These are phyloP conservation scores for Sclerurus mexicanus DNA, from an alignment of 2,113 vertebrate genomes.

Conservation along the genomic window DNA sequence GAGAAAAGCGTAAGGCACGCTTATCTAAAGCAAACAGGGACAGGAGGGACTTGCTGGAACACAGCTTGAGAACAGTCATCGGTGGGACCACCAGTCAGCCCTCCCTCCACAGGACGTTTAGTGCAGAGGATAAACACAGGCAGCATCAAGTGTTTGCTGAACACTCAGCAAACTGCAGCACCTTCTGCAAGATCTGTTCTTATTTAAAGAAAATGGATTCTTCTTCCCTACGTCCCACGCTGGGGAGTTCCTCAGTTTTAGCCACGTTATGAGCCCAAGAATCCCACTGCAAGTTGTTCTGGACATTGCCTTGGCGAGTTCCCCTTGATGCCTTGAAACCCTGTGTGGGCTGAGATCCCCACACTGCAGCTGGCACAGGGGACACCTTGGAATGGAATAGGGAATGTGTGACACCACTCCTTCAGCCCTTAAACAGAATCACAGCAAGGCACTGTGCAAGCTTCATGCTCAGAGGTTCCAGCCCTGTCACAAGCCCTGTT, in stretches of 20 bases:
- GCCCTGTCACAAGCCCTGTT: neutral
- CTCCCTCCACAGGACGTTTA: neutral
- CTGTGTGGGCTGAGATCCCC: neutral
- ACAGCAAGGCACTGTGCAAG: neutral
- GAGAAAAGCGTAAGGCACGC: neutral
- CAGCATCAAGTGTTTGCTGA: neutral
- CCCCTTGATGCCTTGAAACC: neutral
- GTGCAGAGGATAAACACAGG: neutral
- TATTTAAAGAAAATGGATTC: neutral
- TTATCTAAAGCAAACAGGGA: neutral
- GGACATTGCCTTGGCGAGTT: neutral
- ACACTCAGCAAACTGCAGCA: neutral
- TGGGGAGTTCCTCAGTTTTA: neutral
- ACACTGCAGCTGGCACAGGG: fast-evolving
- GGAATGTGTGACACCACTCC: neutral
- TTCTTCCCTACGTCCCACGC: neutral
- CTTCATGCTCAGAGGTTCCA: neutral
- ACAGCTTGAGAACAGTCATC: neutral
- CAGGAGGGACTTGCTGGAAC: neutral
- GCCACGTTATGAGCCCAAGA: neutral
- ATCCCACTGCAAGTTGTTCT: neutral
- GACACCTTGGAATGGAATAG: neutral
- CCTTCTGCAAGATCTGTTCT: fast-evolving
- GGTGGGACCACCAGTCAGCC: neutral
- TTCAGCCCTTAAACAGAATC: neutral